phyloP scores from a whole-genome alignment of 2,113 vertebrate genomes.

The Tringa solitaria region DNA sequence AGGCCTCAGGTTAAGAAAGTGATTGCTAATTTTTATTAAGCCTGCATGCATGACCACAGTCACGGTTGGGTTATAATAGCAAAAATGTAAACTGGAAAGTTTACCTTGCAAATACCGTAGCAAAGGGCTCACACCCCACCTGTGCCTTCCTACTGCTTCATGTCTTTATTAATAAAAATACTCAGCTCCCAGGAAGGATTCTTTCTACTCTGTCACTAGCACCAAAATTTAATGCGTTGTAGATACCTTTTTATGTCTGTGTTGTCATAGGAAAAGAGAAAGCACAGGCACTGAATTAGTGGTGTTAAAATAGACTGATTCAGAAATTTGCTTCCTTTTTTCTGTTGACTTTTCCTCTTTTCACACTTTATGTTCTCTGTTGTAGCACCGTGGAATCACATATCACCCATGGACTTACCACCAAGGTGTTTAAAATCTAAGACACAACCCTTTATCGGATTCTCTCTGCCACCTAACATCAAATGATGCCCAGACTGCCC shows the following conservation, averaged over 20 bases:
- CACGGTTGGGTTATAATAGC: background rate
- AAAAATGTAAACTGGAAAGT: background rate
- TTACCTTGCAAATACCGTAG: background rate
- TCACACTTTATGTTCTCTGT: background rate
- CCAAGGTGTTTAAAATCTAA: background rate
- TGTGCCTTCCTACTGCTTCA: background rate
- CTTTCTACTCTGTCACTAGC: background rate
- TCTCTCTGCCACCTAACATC: background rate
- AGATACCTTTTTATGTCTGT: background rate
- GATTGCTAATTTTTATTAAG: conserved; percentile 37
- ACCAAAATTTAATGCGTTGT: background rate
- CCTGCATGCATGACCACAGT: background rate
- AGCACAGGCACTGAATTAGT: background rate
- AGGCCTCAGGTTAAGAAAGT: background rate
- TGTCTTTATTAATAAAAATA: background rate
- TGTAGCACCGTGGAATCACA: background rate
- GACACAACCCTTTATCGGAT: background rate
- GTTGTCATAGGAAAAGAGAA: background rate
- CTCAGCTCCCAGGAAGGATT: background rate
- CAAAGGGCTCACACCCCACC: background rate
- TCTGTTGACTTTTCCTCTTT: background rate
- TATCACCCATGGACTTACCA: background rate
- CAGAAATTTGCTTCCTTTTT: background rate
- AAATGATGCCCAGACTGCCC: background rate
- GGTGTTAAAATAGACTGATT: background rate